Evolutionary conservation across 2,888 invertebrate species (phyloP).

Genomic region (Nezara viridula): DNA sequence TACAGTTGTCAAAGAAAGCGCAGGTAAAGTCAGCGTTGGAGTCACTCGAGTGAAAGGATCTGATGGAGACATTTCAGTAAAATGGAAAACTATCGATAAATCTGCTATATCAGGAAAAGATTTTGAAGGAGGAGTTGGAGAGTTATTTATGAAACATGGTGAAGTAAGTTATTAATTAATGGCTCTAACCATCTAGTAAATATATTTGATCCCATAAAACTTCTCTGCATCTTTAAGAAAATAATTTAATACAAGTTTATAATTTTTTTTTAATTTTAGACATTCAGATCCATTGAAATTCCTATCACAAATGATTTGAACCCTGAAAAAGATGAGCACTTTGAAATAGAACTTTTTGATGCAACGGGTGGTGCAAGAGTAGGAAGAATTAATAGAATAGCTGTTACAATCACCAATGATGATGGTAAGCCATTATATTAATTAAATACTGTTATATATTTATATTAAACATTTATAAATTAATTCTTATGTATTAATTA

Average conservation of each 20-base stretch:
- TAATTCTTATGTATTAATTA: background rate
- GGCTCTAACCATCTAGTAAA: background rate
- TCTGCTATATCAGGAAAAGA: conserved; percentile 73
- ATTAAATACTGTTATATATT: background rate
- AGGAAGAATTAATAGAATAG: conserved; percentile 70
- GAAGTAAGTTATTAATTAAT: conserved; percentile 68
- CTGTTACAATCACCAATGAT: conserved; percentile 73
- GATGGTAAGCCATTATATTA: conserved; percentile 69
- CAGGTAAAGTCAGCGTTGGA: conserved; percentile 70
- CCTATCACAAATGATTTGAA: conserved; percentile 73
- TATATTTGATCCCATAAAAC: background rate
- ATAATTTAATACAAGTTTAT: background rate
- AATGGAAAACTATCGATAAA: conserved; percentile 73
- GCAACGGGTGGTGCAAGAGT: conserved; percentile 71
- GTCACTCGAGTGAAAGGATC: conserved; percentile 72
- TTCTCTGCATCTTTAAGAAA: background rate
- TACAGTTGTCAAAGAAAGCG: conserved; percentile 73
- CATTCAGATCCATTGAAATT: conserved; percentile 71
- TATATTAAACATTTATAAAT: background rate
- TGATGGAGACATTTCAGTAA: conserved; percentile 72
- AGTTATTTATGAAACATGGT: conserved; percentile 70
- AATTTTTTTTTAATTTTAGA: conserved; percentile 67
- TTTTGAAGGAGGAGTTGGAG: conserved; percentile 72
- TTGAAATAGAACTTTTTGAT: conserved; percentile 72
- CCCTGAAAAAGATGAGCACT: conserved; percentile 75